Evolutionary conservation across 2,113 vertebrate species (phyloP).

Genomic region (Sorex araneus): DNA sequence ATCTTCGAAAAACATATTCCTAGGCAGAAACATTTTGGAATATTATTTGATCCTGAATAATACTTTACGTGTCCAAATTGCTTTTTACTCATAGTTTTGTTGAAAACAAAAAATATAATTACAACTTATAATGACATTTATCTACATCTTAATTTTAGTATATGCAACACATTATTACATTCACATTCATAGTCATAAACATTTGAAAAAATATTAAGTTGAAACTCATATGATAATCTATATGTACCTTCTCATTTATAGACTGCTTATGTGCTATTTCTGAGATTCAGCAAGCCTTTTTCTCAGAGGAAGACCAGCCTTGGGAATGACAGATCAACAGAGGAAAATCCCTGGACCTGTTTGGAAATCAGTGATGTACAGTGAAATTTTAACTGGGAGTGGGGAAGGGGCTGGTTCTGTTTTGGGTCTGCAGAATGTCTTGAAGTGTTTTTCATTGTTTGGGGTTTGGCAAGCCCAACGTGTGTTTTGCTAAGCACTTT

Average conservation of each 20-base stretch:
- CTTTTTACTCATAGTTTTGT: neutral
- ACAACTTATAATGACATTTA: slow-evolving; percentile 35
- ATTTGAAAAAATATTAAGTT: slow-evolving; percentile 57
- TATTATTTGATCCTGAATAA: slow-evolving; percentile 43
- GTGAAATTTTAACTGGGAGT: slow-evolving; percentile 46
- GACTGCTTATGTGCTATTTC: slow-evolving; percentile 24
- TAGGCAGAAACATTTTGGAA: slow-evolving; percentile 44
- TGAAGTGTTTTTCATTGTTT: slow-evolving; percentile 83
- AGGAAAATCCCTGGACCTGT: slow-evolving; percentile 16
- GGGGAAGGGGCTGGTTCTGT: slow-evolving; percentile 56
- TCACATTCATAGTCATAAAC: neutral
- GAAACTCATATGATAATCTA: slow-evolving; percentile 53
- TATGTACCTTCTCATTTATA: slow-evolving; percentile 56
- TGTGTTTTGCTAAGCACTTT: slow-evolving; percentile 86
- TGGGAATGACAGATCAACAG: slow-evolving; percentile 56
- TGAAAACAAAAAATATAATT: slow-evolving; percentile 38
- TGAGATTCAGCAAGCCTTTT: neutral
- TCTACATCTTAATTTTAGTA: slow-evolving; percentile 44
- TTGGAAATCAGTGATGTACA: slow-evolving; percentile 38
- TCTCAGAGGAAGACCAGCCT: neutral
- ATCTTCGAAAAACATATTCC: slow-evolving; percentile 42
- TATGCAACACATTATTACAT: slow-evolving; percentile 24
- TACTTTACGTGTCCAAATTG: neutral
- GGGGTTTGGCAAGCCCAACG: slow-evolving; percentile 80
- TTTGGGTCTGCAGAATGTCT: slow-evolving; percentile 78